Base-by-base conservation (phyloP, 2,797 vertebrate species). In the Sebastes dallii region DNA sequence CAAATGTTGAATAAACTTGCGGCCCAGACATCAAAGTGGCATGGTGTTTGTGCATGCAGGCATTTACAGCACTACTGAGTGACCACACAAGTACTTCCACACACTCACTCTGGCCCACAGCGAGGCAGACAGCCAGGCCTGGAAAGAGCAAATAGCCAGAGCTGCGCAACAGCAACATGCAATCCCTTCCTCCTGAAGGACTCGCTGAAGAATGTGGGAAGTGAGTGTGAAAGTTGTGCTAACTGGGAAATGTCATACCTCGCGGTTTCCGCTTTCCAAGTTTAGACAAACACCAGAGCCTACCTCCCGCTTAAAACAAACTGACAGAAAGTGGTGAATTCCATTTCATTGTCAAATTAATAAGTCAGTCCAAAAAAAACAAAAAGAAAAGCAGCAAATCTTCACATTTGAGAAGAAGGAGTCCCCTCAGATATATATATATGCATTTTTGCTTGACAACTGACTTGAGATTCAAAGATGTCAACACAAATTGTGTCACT, bases 11-110 rank as follows among this genome's bases (percentile, higher is more conserved):
- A 73, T 69, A 90, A 93, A 86, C 64, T 16, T 76, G 74, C n/a
- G 16, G 78, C 67, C 54, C 29, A 81, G 72, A 89, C 89, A 90
- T 94, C 89, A 93, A 93, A 93, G 91, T 27, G 54, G 54, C 39
- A 6, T 42, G 56, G 36, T 91, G 84, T 90, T 93, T 91, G 91
- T 79, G 79, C 72, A 86, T 80, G 84, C 78, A 62, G 54, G 80
- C 75, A 84, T 90, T 94, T 92, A 93, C 72, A 89, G 84, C 75
- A 50, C 72, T 39, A 69, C 80, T 55, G 74, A 87, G 78, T 85
- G 78, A 81, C 82, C 88, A 69, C 78, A 82, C 88, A 86, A 86
- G 84, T 73, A 72, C 83, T 64, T 86, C 66, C 67, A 76, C 78
- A 78, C 59, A 72, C 69, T 69, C 79, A 72, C 55, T 66, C 20